Evolutionary conservation across 2,113 vertebrate species (phyloP), one percentile per base, ranked within the genome.

Genomic region (Gobio gobio): DNA sequence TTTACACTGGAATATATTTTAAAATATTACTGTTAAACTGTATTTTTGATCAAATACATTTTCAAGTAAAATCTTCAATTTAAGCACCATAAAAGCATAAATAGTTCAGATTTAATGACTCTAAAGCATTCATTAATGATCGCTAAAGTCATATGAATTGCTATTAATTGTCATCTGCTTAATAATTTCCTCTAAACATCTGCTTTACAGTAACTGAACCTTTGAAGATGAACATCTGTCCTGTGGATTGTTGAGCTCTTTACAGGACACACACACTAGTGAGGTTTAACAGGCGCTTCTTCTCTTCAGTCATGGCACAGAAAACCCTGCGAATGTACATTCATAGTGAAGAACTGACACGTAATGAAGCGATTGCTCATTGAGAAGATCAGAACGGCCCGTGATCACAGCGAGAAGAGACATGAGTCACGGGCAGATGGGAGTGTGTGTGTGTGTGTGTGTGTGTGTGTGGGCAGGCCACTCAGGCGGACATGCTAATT

Each of bases 401-500:
- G 49, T 51, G 36, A 43, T 22, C 7, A 72, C 3, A 61, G 68
- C 24, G 75, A 78, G 75, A 66, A 29, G 78, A 80, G 58, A 80
- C 40, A 22, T 81, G 61, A 81, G 79, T 81, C 61, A 81, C 2
- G 12, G 45, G 18, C 79, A 81, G 79, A 81, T 68, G 79, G 76
- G 47, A 81, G 78, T 58, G 26, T 77, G 47, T 77, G 20, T 59
- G 51, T 49, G 47, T 59, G 76, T 22, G 24, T 81, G 78, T 81
- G 63, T 82, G 24, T 63, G 58, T 81, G 59, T 13, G 81, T 10
- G 81, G 66, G 81, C 49, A 22, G 51, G 43, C 16, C 14, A 18
- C 20, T 73, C 66, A 83, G 49, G 72, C 64, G 66, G 26, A 83
- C 81, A 83, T 83, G 66, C 66, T 83, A 58, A 72, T 83, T 58